Conservation (phyloP, 2,113 vertebrate genomes). For the Forbesichthys agassizii region DNA sequence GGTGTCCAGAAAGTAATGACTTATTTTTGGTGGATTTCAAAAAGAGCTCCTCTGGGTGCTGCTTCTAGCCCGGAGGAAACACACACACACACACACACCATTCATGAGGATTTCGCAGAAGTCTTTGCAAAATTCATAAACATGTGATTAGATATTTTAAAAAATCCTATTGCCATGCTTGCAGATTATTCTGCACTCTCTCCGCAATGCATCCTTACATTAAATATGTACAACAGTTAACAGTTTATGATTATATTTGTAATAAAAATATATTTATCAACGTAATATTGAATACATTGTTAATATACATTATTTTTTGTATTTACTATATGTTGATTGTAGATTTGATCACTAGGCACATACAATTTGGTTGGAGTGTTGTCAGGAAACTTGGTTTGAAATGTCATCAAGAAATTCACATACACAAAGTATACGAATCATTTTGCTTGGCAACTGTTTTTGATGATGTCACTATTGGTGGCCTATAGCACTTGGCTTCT, state of each 20-base stretch:
- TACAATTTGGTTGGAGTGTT: neutral
- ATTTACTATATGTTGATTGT: neutral
- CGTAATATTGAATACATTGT: neutral
- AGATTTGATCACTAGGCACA: neutral
- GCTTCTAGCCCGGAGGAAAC: slow-evolving; percentile 8
- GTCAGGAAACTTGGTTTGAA: neutral
- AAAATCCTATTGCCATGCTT: neutral
- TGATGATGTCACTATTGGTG: neutral
- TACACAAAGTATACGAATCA: neutral
- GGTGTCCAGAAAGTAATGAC: slow-evolving; percentile 19
- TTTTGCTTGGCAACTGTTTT: slow-evolving; percentile 13
- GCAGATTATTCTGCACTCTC: neutral
- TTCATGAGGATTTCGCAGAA: too few species aligned
- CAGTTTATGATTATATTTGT: neutral
- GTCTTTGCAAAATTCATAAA: neutral
- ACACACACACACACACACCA: neutral
- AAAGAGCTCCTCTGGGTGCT: slow-evolving; percentile 27
- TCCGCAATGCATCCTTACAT: neutral
- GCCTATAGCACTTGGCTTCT: slow-evolving; percentile 4
- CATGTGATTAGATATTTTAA: neutral
- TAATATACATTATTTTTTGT: neutral
- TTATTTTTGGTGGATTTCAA: slow-evolving; percentile 37
- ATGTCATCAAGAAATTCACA: neutral
- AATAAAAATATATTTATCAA: neutral
- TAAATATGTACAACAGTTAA: neutral